phyloP scores from a whole-genome alignment of 2,797 vertebrate species.

The Hippopotamyrus pictus region DNA sequence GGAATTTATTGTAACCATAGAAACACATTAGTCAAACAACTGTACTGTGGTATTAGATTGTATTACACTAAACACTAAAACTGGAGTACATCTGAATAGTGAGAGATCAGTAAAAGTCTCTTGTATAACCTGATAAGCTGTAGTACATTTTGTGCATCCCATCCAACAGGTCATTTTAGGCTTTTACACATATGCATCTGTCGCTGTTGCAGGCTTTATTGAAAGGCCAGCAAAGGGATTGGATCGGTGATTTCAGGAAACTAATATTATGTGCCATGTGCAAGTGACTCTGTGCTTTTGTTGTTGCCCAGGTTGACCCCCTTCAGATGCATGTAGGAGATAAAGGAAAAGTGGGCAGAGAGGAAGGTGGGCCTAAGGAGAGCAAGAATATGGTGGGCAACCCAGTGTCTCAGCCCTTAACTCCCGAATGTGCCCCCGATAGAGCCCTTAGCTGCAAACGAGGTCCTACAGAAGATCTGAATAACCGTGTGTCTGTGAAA shows the following conservation, averaged over 20 bases:
- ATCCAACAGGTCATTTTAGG: neutral
- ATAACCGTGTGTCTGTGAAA: slow-evolving; percentile 57
- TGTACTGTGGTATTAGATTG: neutral
- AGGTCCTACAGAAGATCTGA: slow-evolving; percentile 60
- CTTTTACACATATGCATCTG: neutral
- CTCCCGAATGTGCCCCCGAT: slow-evolving; percentile 67
- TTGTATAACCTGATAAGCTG: neutral
- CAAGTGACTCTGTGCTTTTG: slow-evolving; percentile 29
- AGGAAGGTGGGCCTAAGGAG: slow-evolving; percentile 62
- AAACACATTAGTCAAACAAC: neutral
- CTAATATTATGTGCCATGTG: neutral
- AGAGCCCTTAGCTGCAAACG: slow-evolving; percentile 65
- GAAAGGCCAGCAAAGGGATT: neutral
- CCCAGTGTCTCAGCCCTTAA: slow-evolving; percentile 62
- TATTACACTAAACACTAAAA: slow-evolving; percentile 3
- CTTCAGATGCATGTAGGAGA: slow-evolving; percentile 74
- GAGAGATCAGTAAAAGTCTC: neutral
- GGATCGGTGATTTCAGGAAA: neutral
- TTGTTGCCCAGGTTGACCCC: slow-evolving; percentile 66
- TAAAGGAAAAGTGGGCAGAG: slow-evolving; percentile 69
- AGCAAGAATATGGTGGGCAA: slow-evolving; percentile 71
- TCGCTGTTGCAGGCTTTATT: neutral
- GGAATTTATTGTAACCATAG: neutral
- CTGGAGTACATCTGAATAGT: neutral
- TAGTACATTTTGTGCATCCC: neutral